Conservation (phyloP, 2,888 invertebrate species). For the Diarsia dahlii region DNA sequence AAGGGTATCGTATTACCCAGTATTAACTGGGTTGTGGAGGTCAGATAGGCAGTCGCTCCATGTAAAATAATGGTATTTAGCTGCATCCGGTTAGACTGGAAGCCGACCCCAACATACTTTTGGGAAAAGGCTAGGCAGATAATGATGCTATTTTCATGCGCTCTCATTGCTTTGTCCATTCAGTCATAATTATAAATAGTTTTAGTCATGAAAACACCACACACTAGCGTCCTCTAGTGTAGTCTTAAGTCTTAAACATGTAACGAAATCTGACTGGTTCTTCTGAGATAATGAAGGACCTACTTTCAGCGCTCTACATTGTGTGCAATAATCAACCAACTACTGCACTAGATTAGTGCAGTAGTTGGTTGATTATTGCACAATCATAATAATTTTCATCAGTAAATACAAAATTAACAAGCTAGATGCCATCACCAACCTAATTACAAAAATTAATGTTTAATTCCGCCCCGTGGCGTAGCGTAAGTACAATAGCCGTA, state of each 20-base stretch:
- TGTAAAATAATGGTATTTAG: no score
- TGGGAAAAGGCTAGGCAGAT: no score
- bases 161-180: background rate
- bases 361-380: no score
- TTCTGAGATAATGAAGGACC: background rate
- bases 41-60: no score
- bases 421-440: conserved; percentile 6
- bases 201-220: no score
- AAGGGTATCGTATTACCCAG: no score
- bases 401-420: conserved; percentile 10
- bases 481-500: background rate
- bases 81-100: no score
- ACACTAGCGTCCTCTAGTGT: background rate
- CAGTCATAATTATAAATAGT: no score
- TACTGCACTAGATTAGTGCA: conserved; percentile 1
- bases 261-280: background rate
- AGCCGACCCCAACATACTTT: no score
- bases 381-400: conserved; percentile 17
- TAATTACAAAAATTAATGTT: conserved; percentile 48
- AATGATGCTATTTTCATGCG: background rate
- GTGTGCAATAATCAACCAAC: background rate
- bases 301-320: background rate
- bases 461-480: conserved; percentile 23
- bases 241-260: no score
- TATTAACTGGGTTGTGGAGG: no score